Percentiles rank a stretch among this genome's conserved stretches.
Conservation (phyloP, 2,888 invertebrate genomes). For the Blastobasis adustella region DNA sequence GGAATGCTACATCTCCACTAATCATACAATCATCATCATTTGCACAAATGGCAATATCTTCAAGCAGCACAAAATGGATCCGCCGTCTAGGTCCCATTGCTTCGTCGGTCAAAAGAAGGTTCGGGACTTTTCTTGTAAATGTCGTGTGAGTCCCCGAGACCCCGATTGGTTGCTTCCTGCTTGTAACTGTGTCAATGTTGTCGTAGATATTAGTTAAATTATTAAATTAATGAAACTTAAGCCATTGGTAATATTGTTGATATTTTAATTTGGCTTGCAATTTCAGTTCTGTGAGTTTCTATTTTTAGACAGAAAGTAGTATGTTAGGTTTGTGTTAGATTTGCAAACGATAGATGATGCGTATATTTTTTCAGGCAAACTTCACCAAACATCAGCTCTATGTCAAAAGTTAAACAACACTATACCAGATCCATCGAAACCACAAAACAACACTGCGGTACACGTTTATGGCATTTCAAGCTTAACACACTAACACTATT, state of each 20-base stretch:
- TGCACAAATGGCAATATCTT: slow-evolving; percentile 55
- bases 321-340: not conserved
- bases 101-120: slow-evolving; percentile 54
- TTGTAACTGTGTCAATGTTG: slow-evolving; percentile 26
- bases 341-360: not conserved
- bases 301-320: not conserved
- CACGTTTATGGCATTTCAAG: slow-evolving; percentile 32
- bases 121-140: slow-evolving; percentile 45
- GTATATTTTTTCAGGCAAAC: slow-evolving; percentile 57
- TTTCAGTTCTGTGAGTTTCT: slow-evolving; percentile 1
- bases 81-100: slow-evolving; percentile 56
- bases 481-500: slow-evolving; percentile 33
- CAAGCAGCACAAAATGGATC: slow-evolving; percentile 57
- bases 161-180: slow-evolving; percentile 38
- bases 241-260: not conserved
- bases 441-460: slow-evolving; percentile 56
- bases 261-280: slow-evolving; percentile 3
- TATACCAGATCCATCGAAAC: slow-evolving; percentile 39
- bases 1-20: slow-evolving; percentile 46
- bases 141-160: slow-evolving; percentile 35
- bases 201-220: slow-evolving; percentile 18
- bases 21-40: slow-evolving; percentile 44
- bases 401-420: slow-evolving; percentile 38
- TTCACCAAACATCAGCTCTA: slow-evolving; percentile 44
- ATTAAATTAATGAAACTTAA: not conserved